Evolutionary conservation across 2,797 vertebrate species (phyloP), one percentile per base, ranked within the genome.

Genomic region (Geotria australis): DNA sequence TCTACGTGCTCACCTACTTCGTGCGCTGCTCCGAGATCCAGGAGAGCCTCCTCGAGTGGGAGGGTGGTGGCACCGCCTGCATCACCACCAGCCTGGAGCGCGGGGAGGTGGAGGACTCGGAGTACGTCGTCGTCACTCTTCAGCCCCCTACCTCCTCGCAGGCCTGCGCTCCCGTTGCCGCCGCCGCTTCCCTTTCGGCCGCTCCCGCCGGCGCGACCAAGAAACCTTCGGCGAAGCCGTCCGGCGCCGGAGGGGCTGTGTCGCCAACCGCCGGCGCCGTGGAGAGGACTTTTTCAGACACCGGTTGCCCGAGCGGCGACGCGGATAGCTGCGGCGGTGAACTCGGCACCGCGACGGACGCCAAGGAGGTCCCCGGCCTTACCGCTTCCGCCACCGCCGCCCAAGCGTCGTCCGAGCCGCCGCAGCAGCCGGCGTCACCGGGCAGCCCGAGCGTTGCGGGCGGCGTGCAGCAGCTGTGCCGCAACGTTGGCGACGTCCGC

Each of bases 1-100:
- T 99, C 58, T 93, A 94, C 48, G 76, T 96, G 63, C 84, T 99
- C 59, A 95, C 91, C 47, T 99, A 99, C 68, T 99, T 99, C 69
- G 86, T 99, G 68, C 81, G 91, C 68, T 99, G 91, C 67, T 95
- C 91, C 2, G 91, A 99, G 64, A 75, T 99, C 59, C 77, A 93
- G 65, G 91, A 94, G 76, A 91, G 83, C 0, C 81, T 85, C 70
- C 77, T 88, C 62, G 68, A 86, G 69, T 85, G 89, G 68, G 83
- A 78, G 1, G 83, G 79, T 4, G 88, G 93, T 63, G 91, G 88
- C 51, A 89, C 89, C 7, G n/a, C 8, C n/a, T n/a, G 24, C 51
- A 91, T 99, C 68, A 99, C 88, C 38, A 99, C 89, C 11, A 86
- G 84, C 0, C 73, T 96, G 61, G 78, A 86, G 63, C 86, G 80